phyloP scores from a whole-genome alignment of 2,797 vertebrate species.

The Semaprochilodus insignis region DNA sequence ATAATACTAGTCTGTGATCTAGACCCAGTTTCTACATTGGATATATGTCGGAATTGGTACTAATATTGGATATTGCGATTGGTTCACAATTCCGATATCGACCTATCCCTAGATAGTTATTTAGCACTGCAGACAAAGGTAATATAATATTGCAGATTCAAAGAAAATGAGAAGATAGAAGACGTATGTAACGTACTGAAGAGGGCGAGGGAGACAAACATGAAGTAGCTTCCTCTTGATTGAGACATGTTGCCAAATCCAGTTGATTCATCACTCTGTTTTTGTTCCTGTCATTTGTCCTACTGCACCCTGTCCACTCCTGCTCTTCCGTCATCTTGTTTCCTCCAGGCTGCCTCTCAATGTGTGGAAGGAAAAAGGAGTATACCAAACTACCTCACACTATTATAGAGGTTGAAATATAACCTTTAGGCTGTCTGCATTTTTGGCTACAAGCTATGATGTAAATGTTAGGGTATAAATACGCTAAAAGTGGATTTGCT shows the following conservation, averaged over 20 bases:
- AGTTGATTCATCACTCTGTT: conserved; percentile 17
- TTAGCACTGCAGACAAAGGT: neutral
- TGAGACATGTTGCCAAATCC: neutral
- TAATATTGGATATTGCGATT: no score
- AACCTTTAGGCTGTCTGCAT: neutral
- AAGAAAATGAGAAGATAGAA: neutral
- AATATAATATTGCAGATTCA: neutral
- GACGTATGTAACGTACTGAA: neutral
- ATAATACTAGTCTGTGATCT: no score
- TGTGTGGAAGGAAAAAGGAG: neutral
- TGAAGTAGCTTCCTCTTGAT: neutral
- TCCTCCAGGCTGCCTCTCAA: neutral
- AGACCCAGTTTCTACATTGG: no score
- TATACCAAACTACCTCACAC: neutral
- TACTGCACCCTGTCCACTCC: neutral
- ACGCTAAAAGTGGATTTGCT: neutral
- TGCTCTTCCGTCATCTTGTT: neutral
- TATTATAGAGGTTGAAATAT: no score
- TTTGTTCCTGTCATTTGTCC: conserved; percentile 5
- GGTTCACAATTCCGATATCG: no score
- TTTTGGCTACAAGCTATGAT: neutral
- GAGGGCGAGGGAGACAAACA: neutral
- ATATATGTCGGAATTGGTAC: no score
- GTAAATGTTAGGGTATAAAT: neutral
- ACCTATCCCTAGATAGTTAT: neutral